Conservation (phyloP, 2,113 vertebrate species). For the Alexandromys fortis region DNA sequence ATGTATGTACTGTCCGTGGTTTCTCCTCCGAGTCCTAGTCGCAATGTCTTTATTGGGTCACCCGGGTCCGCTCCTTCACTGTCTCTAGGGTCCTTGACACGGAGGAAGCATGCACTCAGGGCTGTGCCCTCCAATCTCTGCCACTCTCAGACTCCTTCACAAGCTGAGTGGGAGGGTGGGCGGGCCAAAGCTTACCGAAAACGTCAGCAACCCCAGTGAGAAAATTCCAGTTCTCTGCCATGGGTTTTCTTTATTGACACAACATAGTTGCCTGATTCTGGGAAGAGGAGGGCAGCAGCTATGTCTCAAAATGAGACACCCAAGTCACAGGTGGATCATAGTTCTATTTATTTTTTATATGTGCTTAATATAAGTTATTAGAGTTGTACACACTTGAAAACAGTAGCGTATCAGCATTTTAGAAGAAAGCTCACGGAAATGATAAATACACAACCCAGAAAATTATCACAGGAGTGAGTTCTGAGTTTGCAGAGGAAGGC, state of each 20-base stretch:
- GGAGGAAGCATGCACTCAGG: neutral
- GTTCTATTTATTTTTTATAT: constrained; percentile 5
- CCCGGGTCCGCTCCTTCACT: neutral
- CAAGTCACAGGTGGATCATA: neutral
- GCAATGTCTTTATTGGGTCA: fast-evolving
- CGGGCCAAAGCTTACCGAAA: constrained; percentile 22
- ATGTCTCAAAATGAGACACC: neutral
- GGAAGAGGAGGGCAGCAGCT: neutral
- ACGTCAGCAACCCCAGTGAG: constrained; percentile 1
- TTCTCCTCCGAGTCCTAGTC: neutral
- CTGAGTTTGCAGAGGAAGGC: neutral
- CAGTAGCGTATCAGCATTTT: neutral
- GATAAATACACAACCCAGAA: neutral
- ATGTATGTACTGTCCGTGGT: fast-evolving
- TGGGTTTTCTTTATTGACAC: constrained; percentile 30
- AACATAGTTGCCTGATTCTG: neutral
- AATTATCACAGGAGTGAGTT: neutral
- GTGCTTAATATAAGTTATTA: neutral
- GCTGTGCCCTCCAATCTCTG: neutral
- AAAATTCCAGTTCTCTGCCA: constrained; percentile 5
- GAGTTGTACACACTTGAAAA: neutral
- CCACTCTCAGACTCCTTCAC: neutral
- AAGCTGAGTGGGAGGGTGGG: neutral
- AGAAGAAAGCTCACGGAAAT: neutral
- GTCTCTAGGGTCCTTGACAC: neutral